Percentiles rank a stretch among this genome's conserved stretches.
phyloP scores from a whole-genome alignment of 2,888 invertebrate genomes.

The Caradrina kadenii region DNA sequence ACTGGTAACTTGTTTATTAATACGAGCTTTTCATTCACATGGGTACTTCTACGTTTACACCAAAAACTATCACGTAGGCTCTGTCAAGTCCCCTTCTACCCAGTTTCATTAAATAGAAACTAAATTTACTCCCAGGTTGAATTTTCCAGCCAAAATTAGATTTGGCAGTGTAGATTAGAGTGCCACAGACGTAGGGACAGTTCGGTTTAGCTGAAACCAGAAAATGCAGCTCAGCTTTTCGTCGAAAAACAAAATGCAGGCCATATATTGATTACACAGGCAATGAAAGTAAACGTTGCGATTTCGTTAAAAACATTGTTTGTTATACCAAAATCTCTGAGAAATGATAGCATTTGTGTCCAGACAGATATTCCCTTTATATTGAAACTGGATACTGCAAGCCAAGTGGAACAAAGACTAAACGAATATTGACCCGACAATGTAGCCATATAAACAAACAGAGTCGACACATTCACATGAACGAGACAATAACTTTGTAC shows the following conservation, averaged over 20 bases:
- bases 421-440: slow-evolving; percentile 37
- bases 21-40: slow-evolving; percentile 33
- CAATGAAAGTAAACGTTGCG: slow-evolving; percentile 5
- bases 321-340: not conserved
- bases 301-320: slow-evolving; percentile 4
- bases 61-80: slow-evolving; percentile 8
- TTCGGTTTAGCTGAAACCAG: not conserved
- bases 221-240: slow-evolving; percentile 13
- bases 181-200: not conserved
- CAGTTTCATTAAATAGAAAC: slow-evolving; percentile 20
- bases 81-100: not conserved
- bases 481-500: slow-evolving; percentile 34
- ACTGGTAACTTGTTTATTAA: slow-evolving; percentile 45
- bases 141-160: slow-evolving; percentile 27
- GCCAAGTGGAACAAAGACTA: slow-evolving; percentile 32
- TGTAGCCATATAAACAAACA: slow-evolving; percentile 34
- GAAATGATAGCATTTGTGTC: slow-evolving; percentile 30
- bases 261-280: not conserved
- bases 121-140: slow-evolving; percentile 3
- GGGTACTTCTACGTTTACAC: slow-evolving; percentile 13
- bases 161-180: slow-evolving; percentile 27
- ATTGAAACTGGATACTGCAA: slow-evolving; percentile 49
- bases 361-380: slow-evolving; percentile 40
- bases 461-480: slow-evolving; percentile 20
- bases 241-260: slow-evolving; percentile 1